Evolutionary conservation across 1,140 invertebrate genomes (phyloP).

Genomic region (Saccostrea glomerata): DNA sequence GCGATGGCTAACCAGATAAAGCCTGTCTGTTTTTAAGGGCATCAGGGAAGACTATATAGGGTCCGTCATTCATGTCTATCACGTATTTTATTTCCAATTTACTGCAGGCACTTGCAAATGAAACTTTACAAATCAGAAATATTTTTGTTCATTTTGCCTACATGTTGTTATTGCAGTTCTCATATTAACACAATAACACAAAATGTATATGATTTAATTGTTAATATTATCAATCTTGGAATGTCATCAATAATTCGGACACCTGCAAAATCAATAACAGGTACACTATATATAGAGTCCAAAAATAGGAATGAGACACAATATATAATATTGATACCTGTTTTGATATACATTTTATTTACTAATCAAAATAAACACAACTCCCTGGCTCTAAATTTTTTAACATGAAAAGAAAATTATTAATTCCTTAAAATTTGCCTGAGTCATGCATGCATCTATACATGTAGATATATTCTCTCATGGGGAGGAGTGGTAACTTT

Average conservation of each 20-base stretch:
- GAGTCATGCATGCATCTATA: too few species aligned
- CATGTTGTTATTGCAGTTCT: not conserved
- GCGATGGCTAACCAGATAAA: slow-evolving; percentile 23
- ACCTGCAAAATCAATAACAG: slow-evolving; percentile 16
- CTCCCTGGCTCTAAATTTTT: too few species aligned
- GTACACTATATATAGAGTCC: too few species aligned
- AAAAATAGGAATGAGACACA: too few species aligned
- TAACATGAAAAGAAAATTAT: too few species aligned
- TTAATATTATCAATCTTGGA: not conserved
- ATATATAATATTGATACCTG: too few species aligned
- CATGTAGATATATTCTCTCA: too few species aligned
- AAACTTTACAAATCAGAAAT: not conserved
- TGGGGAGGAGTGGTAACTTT: too few species aligned
- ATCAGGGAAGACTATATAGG: not conserved
- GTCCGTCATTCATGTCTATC: not conserved
- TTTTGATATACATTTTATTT: too few species aligned
- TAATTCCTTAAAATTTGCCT: too few species aligned
- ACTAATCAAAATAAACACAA: too few species aligned
- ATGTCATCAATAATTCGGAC: not conserved
- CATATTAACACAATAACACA: not conserved
- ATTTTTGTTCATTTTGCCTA: not conserved
- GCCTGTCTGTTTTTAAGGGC: not conserved
- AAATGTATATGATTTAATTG: not conserved
- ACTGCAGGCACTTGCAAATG: not conserved
- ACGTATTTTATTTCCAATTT: not conserved